Evolutionary conservation across 1,140 invertebrate genomes (phyloP), one percentile per base, ranked within the genome.

Genomic region (Lethrus apterus): DNA sequence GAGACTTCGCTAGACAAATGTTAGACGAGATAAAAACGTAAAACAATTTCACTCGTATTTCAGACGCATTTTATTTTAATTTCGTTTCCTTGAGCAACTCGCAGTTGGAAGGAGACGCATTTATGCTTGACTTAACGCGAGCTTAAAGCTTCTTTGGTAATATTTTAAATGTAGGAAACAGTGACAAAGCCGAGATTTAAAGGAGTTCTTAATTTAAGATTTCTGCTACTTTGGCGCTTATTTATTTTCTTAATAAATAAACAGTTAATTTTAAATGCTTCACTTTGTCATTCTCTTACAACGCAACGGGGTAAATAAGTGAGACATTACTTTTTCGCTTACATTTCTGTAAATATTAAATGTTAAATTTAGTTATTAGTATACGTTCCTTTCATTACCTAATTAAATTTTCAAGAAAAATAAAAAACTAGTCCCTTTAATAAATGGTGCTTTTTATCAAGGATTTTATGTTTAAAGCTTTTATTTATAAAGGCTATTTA

Each of bases 181-280:
- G 30, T n/a, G 14, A 14, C n/a, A 31, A 31, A 10, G 30, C 30
- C 14, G 14, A n/a, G 30, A 31, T 10, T 31, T 11, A 31, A 31
- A 31, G 30, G 14, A 14, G n/a, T 31, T 10, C 30, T 4, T 10
- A 10, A 31, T 10, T 31, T 31, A 4, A 31, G 14, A 14, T 31
- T 31, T 31, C 14, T 31, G n/a, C 14, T 31, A 10, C 30, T 4
- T 31, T 3, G 30, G n/a, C 30, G 30, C 14, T 31, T 11, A 14
- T 31, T 31, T 31, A 31, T 31, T 31, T 31, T 11, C 30, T 31
- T 31, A n/a, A n/a, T n/a, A n/a, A n/a, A n/a, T n/a, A n/a, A n/a
- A n/a, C n/a, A n/a, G n/a, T n/a, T n/a, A n/a, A n/a, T n/a, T n/a
- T n/a, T n/a, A n/a, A n/a, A n/a, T n/a, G n/a, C n/a, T n/a, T n/a